phyloP scores from a whole-genome alignment of 1,140 invertebrate genomes.

The Antheraea pernyi region DNA sequence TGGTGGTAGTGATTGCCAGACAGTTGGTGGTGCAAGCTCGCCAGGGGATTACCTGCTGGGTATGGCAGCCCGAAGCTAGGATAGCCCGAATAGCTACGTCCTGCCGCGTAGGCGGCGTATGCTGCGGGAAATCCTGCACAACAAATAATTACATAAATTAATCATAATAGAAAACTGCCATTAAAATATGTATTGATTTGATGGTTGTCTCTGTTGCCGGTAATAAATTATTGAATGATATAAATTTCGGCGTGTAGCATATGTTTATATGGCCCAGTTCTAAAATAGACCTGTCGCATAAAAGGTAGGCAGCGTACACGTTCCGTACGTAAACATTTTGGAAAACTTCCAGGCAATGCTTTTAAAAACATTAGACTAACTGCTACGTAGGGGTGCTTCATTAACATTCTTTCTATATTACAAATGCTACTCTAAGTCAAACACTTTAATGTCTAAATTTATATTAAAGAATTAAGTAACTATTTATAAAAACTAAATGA shows the following conservation, averaged over 20 bases:
- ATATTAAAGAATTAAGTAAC: neutral
- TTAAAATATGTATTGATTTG: too few relatives aligned
- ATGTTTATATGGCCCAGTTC: slow-evolving; percentile 57
- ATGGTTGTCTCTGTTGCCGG: slow-evolving; percentile 2
- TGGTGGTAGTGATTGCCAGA: slow-evolving; percentile 84
- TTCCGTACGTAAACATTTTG: slow-evolving; percentile 59
- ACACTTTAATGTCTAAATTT: neutral
- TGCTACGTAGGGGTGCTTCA: neutral
- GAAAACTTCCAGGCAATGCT: slow-evolving; percentile 63
- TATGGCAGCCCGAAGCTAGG: slow-evolving; percentile 98
- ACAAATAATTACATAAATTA: slow-evolving; percentile 71
- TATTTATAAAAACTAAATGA: neutral
- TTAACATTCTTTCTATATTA: neutral
- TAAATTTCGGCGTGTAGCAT: slow-evolving; percentile 45
- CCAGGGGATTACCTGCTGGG: slow-evolving; percentile 95
- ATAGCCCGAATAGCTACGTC: slow-evolving; percentile 96
- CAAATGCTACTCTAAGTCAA: neutral
- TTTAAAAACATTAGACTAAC: slow-evolving; percentile 25
- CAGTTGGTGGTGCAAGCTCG: slow-evolving; percentile 84
- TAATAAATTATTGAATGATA: slow-evolving; percentile 36
- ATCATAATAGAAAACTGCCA: neutral
- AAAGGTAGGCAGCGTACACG: slow-evolving; percentile 52
- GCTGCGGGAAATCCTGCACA: slow-evolving; percentile 94
- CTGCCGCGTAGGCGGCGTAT: slow-evolving; percentile 95
- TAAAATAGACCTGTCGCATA: slow-evolving; percentile 63